Percentiles rank a stretch among this genome's conserved stretches.
Evolutionary conservation across 2,888 invertebrate genomes (phyloP).

Genomic region (Eupithecia tripunctaria): DNA sequence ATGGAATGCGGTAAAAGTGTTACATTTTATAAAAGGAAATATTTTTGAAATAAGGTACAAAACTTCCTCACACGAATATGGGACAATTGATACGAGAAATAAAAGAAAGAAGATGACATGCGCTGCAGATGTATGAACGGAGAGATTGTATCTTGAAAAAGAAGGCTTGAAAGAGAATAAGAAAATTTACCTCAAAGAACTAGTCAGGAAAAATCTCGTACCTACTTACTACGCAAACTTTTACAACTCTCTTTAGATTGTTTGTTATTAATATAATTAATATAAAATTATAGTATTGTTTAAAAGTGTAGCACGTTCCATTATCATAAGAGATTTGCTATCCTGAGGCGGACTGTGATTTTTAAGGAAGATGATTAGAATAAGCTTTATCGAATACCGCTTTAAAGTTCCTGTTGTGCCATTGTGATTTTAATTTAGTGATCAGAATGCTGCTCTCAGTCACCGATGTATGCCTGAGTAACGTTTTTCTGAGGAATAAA

Average conservation of each 20-base stretch:
- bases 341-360: too few relatives aligned
- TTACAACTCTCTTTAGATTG: slow-evolving; percentile 4
- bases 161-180: too few relatives aligned
- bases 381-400: background rate
- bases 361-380: background rate
- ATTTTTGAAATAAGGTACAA: too few relatives aligned
- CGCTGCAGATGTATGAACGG: slow-evolving; percentile 1
- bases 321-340: too few relatives aligned
- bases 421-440: background rate
- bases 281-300: too few relatives aligned
- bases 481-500: too few relatives aligned
- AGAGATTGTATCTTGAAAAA: background rate
- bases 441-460: background rate
- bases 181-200: background rate
- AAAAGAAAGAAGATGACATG: slow-evolving; percentile 3
- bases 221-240: slow-evolving; percentile 6
- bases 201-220: slow-evolving; percentile 4
- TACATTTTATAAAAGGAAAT: too few relatives aligned
- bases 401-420: slow-evolving; percentile 2
- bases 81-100: background rate
- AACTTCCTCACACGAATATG: too few relatives aligned
- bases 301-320: too few relatives aligned
- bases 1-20: too few relatives aligned
- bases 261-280: too few relatives aligned
- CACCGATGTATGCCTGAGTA: too few relatives aligned